phyloP scores from a whole-genome alignment of 2,797 vertebrate species.

The Sphenopsis melanotis region DNA sequence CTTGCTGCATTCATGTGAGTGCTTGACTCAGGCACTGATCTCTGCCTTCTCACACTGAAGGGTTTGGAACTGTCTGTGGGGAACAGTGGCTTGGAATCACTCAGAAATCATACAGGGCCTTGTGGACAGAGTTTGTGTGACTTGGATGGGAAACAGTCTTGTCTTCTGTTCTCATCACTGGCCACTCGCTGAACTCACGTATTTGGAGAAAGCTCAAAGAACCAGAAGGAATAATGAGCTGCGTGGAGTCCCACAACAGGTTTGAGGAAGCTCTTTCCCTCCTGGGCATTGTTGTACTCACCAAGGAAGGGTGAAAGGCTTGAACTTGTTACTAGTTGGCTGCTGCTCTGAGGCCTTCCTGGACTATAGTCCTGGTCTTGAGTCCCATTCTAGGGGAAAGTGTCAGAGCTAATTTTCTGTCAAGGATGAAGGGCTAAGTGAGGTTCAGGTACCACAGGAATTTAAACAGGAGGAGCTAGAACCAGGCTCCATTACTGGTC shows the following conservation, averaged over 20 bases:
- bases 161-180: not conserved
- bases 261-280: slow-evolving; percentile 15
- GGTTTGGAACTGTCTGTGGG: not conserved
- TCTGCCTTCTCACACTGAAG: not conserved
- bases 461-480: not conserved
- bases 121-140: not conserved
- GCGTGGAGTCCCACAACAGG: not conserved
- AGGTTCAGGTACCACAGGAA: not conserved
- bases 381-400: not conserved
- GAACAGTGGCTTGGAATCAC: not conserved
- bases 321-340: slow-evolving; percentile 18
- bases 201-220: not conserved
- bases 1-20: not conserved
- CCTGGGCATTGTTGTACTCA: slow-evolving; percentile 31
- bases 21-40: not conserved
- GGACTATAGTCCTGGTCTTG: not conserved
- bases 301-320: not conserved
- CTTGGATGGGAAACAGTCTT: not conserved
- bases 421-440: not conserved
- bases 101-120: not conserved
- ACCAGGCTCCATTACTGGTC: not conserved
- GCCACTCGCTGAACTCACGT: not conserved
- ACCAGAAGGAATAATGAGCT: not conserved
- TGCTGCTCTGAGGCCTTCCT: not conserved
- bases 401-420: not conserved